Conservation (phyloP, 2,888 invertebrate species). For the Cephus nigrinus region DNA sequence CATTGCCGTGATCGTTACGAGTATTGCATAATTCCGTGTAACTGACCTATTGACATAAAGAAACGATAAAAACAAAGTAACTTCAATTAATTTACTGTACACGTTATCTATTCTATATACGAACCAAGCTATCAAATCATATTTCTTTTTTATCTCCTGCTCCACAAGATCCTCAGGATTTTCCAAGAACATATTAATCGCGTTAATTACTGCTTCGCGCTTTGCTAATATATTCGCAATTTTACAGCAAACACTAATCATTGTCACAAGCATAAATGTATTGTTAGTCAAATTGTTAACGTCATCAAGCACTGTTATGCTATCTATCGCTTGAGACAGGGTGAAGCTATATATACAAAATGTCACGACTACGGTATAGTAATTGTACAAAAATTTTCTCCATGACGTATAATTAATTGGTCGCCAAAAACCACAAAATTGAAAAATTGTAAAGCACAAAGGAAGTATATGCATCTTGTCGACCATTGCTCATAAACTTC, state of each 20-base stretch:
- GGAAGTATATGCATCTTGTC: background rate
- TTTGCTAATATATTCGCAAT: background rate
- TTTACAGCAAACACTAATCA: slow-evolving; percentile 22
- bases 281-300: background rate
- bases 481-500: background rate
- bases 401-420: background rate
- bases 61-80: background rate
- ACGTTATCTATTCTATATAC: background rate
- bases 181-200: background rate
- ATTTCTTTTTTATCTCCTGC: background rate
- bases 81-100: background rate
- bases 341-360: background rate
- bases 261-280: background rate
- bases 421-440: background rate
- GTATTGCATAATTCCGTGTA: background rate
- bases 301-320: background rate
- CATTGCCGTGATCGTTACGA: background rate
- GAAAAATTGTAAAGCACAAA: background rate
- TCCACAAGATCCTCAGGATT: background rate
- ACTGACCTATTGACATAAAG: background rate
- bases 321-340: background rate
- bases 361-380: background rate
- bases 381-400: background rate
- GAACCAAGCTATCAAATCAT: background rate
- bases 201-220: background rate